Conservation (phyloP, 2,113 vertebrate species). For the Neoarius graeffei region DNA sequence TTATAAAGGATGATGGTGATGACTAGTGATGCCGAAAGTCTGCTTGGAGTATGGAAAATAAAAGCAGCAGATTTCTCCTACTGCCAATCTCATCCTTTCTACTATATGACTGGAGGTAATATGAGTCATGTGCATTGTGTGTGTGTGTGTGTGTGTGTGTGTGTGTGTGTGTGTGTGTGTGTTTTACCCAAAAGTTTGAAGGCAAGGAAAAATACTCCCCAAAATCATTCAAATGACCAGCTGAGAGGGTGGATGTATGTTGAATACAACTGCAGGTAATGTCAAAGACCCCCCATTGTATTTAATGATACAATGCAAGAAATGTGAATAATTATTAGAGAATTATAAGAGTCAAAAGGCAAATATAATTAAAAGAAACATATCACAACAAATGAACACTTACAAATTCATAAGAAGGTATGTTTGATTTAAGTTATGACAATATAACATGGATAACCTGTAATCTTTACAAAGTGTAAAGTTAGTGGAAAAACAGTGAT, state of each 20-base stretch:
- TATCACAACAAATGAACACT: neutral
- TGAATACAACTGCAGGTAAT: slow-evolving; percentile 12
- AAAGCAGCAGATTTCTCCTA: slow-evolving; percentile 32
- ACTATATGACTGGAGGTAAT: slow-evolving; percentile 28
- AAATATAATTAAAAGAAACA: neutral
- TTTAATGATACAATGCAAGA: too few relatives aligned
- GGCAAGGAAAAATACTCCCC: slow-evolving; percentile 40
- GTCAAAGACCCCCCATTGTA: neutral
- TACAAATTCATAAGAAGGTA: neutral
- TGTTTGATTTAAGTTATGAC: neutral
- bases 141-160: slow-evolving; percentile 9
- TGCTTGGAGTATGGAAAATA: slow-evolving; percentile 11
- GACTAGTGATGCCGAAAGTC: slow-evolving; percentile 25
- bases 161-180: slow-evolving; percentile 60
- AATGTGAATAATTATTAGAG: neutral
- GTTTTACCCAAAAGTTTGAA: slow-evolving; percentile 52
- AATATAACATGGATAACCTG: neutral
- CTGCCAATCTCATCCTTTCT: slow-evolving; percentile 28
- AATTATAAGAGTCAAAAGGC: neutral
- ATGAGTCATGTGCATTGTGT: slow-evolving; percentile 36
- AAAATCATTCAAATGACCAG: slow-evolving; percentile 58
- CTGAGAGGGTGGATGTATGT: slow-evolving; percentile 55
- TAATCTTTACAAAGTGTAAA: neutral
- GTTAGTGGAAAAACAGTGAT: neutral
- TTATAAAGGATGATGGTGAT: slow-evolving; percentile 29